Evolutionary conservation across 2,797 vertebrate genomes (phyloP).

Genomic region (Bradypodion pumilum): DNA sequence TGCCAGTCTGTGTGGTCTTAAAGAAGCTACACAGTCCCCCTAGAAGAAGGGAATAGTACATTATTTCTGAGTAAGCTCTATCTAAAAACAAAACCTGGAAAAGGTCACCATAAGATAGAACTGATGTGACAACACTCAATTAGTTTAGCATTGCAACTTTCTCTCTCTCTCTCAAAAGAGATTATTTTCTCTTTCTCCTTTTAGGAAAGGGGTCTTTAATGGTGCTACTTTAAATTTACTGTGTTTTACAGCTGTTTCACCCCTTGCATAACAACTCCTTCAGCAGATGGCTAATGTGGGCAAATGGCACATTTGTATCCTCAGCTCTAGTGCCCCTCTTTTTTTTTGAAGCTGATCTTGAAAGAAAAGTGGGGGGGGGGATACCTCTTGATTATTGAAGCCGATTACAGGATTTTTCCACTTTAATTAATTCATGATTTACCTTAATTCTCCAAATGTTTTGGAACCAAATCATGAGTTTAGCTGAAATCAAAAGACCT

Average conservation of each 20-base stretch:
- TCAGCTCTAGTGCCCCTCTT: background rate
- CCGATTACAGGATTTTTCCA: conserved; percentile 17
- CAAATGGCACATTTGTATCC: rapidly evolving
- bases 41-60: too few relatives aligned
- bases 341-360: conserved; percentile 1
- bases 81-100: too few relatives aligned
- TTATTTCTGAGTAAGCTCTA: too few relatives aligned
- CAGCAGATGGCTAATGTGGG: background rate
- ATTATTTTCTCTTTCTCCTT: background rate
- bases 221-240: background rate
- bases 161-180: background rate
- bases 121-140: too few relatives aligned
- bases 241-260: background rate
- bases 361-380: conserved; percentile 7
- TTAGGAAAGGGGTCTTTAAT: background rate
- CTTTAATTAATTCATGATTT: conserved; percentile 2
- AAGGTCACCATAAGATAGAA: too few relatives aligned
- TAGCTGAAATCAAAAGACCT: background rate
- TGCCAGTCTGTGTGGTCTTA: too few relatives aligned
- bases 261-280: background rate
- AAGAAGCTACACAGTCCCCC: too few relatives aligned
- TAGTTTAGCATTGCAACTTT: background rate
- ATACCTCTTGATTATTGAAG: background rate
- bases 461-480: background rate
- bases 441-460: background rate